Evolutionary conservation across 30 jellyfish, hydroid and myxozoan species (phyloP).

Genomic region (Catostylus mosaicus): DNA sequence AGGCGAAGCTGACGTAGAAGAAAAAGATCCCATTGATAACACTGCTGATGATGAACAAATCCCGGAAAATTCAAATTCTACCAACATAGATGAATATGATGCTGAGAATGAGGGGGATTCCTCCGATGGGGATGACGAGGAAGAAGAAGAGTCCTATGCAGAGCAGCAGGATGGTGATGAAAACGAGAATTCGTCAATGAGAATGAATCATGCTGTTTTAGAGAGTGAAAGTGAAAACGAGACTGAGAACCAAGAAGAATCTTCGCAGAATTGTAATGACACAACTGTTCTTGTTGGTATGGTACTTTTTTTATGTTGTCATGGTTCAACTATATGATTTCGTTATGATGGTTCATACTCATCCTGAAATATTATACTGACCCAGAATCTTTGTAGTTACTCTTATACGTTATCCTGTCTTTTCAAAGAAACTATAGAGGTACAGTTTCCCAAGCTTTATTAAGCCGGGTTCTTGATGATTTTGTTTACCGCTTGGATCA

Average conservation of each 20-base stretch:
- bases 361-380: too few relatives aligned
- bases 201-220: not conserved
- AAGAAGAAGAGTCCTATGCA: conserved; percentile 54
- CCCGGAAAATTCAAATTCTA: conserved; percentile 38
- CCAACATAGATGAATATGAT: conserved; percentile 57
- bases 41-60: conserved; percentile 61
- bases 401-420: too few relatives aligned
- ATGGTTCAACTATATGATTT: too few relatives aligned
- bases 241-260: conserved; percentile 41
- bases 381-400: too few relatives aligned
- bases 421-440: too few relatives aligned
- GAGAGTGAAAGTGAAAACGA: conserved; percentile 69
- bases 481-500: too few relatives aligned
- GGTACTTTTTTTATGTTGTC: not conserved
- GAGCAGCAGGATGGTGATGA: conserved; percentile 70
- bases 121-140: conserved; percentile 59
- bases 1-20: conserved; percentile 82
- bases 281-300: conserved; percentile 22
- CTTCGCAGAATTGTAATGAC: not conserved
- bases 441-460: too few relatives aligned
- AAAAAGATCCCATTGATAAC: conserved; percentile 53
- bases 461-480: too few relatives aligned
- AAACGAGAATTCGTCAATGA: conserved; percentile 31
- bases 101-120: conserved; percentile 49
- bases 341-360: too few relatives aligned